Evolutionary conservation across 92 coral and sea anemone genomes (phyloP).

Genomic region (Heteractis magnifica): DNA sequence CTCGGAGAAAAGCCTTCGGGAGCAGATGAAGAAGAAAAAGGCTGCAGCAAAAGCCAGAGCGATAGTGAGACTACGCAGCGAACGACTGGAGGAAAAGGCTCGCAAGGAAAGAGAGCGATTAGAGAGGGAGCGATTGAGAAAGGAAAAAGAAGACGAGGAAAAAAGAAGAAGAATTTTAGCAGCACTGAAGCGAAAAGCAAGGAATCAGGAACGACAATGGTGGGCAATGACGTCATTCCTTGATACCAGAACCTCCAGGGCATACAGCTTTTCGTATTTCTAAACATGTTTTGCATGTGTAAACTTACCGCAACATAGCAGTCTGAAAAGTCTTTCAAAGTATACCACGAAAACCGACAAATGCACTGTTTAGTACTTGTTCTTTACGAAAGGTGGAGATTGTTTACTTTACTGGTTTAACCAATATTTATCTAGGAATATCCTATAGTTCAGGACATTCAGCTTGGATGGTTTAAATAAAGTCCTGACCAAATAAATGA

Average conservation of each 20-base stretch:
- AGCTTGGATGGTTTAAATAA: no score
- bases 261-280: slow-evolving; percentile 77
- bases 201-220: slow-evolving; percentile 56
- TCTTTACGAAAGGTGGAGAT: no score
- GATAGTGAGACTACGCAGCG: slow-evolving; percentile 45
- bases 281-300: background rate
- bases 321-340: no score
- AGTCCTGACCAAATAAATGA: no score
- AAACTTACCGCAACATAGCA: background rate
- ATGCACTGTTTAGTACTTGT: no score
- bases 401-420: no score
- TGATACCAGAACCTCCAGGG: slow-evolving; percentile 53
- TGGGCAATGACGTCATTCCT: slow-evolving; percentile 47
- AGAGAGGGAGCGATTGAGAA: slow-evolving; percentile 54
- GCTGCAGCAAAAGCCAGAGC: slow-evolving; percentile 39
- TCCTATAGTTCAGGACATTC: no score
- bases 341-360: no score
- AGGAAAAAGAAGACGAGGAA: slow-evolving; percentile 53
- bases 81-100: slow-evolving; percentile 50
- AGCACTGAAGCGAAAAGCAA: slow-evolving; percentile 56
- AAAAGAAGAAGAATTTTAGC: slow-evolving; percentile 42
- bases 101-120: slow-evolving; percentile 40
- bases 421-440: no score
- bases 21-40: slow-evolving; percentile 42
- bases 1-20: slow-evolving; percentile 46